phyloP scores from a whole-genome alignment of 2,113 vertebrate genomes.

The Myrmecophaga tridactyla region DNA sequence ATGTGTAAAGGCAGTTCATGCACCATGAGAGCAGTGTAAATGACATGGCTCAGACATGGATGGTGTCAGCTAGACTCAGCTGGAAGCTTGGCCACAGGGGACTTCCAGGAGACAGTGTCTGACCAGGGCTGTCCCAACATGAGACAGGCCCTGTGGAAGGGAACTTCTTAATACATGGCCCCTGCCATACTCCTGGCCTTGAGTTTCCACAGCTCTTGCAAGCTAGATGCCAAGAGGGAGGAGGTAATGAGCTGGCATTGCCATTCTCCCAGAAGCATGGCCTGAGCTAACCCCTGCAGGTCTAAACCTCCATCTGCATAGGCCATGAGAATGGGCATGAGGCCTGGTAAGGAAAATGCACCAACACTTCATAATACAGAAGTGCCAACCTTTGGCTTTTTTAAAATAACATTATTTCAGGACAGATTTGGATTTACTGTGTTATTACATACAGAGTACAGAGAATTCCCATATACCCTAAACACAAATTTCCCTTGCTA shows the following conservation, averaged over 20 bases:
- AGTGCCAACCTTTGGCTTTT: background rate
- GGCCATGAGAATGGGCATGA: background rate
- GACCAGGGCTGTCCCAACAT: background rate
- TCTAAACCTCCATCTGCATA: background rate
- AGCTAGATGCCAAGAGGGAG: background rate
- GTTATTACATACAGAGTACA: background rate
- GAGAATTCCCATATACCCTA: no score
- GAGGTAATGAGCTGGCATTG: no score
- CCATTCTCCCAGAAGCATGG: background rate
- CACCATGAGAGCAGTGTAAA: rapidly evolving
- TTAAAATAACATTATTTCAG: background rate
- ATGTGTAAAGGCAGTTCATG: rapidly evolving
- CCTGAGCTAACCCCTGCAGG: no score
- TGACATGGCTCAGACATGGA: background rate
- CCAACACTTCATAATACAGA: background rate
- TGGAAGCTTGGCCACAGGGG: no score
- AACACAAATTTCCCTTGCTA: no score
- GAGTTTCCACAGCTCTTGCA: background rate
- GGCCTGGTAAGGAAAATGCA: background rate
- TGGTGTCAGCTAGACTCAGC: background rate
- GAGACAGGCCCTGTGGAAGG: background rate
- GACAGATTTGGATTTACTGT: background rate
- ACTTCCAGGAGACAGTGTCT: no score
- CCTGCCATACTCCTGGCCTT: background rate
- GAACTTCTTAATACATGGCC: background rate